These are phyloP conservation scores for Matsumyia berberina DNA, from an alignment of 2,888 invertebrate species.

Conservation along the genomic window DNA sequence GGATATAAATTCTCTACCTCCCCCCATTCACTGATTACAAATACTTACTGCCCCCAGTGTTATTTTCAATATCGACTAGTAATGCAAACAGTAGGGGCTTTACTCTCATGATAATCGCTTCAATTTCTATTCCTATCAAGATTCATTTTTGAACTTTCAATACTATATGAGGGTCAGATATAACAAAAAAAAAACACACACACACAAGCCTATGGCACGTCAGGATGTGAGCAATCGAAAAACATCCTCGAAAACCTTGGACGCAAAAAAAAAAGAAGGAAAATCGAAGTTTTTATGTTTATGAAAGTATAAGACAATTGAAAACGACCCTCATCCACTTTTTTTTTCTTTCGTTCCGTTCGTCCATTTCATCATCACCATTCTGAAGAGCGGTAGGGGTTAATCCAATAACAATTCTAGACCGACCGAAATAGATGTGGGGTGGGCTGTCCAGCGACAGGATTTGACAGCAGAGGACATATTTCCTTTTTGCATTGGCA, in stretches of 20 bases:
- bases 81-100: constrained; percentile 14
- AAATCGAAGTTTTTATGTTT: constrained; percentile 52
- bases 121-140: constrained; percentile 47
- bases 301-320: constrained; percentile 54
- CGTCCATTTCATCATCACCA: constrained; percentile 36
- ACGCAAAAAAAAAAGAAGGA: constrained; percentile 23
- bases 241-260: background rate
- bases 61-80: constrained; percentile 7
- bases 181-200: background rate
- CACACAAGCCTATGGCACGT: constrained; percentile 1
- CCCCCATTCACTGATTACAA: background rate
- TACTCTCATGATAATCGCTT: constrained; percentile 41
- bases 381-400: constrained; percentile 27
- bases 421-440: constrained; percentile 3
- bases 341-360: constrained; percentile 25
- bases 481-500: constrained; percentile 14
- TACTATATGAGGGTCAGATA: background rate
- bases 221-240: constrained; percentile 10
- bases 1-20: too few relatives aligned
- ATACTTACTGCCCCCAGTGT: background rate
- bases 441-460: constrained; percentile 5
- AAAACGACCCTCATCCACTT: constrained; percentile 45
- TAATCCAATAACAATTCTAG: constrained; percentile 39
- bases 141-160: constrained; percentile 35
- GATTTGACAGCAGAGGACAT: constrained; percentile 3